Conservation (phyloP, 2,797 vertebrate genomes). For the Leptatherina wallacei region DNA sequence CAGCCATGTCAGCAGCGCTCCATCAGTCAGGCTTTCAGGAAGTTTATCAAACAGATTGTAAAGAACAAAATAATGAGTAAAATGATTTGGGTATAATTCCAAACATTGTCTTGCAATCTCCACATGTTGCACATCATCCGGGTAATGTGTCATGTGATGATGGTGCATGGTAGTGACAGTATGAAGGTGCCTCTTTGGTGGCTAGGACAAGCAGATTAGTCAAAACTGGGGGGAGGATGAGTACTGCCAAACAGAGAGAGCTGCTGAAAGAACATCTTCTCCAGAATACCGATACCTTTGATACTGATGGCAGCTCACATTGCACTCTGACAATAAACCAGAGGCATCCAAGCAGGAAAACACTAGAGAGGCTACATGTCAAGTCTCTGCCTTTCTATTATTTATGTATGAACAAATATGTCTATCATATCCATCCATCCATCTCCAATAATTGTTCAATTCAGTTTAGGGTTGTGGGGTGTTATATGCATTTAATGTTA, state of each 20-base stretch:
- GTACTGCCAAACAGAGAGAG: constrained; percentile 3
- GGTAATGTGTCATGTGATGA: not conserved
- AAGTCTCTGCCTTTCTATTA: constrained; percentile 1
- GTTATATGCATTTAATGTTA: too few relatives aligned
- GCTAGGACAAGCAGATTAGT: not conserved
- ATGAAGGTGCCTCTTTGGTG: not conserved
- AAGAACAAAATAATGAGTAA: not conserved
- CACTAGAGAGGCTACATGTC: not conserved
- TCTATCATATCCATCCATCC: too few relatives aligned
- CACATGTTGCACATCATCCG: not conserved
- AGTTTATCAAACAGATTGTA: not conserved
- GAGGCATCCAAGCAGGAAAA: not conserved
- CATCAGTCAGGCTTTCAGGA: not conserved
- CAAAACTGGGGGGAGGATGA: not conserved
- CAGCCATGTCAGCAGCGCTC: too few relatives aligned
- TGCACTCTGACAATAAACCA: constrained; percentile 2
- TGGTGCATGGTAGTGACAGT: not conserved
- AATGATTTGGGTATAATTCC: not conserved
- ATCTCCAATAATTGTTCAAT: too few relatives aligned
- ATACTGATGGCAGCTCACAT: constrained; percentile 2
- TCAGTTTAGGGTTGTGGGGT: too few relatives aligned
- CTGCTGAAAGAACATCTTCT: constrained; percentile 18
- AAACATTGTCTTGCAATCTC: not conserved
- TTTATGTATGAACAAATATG: too few relatives aligned
- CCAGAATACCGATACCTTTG: constrained; percentile 5